Evolutionary conservation across 2,113 vertebrate species (phyloP).

Genomic region (Climacteris rufus): DNA sequence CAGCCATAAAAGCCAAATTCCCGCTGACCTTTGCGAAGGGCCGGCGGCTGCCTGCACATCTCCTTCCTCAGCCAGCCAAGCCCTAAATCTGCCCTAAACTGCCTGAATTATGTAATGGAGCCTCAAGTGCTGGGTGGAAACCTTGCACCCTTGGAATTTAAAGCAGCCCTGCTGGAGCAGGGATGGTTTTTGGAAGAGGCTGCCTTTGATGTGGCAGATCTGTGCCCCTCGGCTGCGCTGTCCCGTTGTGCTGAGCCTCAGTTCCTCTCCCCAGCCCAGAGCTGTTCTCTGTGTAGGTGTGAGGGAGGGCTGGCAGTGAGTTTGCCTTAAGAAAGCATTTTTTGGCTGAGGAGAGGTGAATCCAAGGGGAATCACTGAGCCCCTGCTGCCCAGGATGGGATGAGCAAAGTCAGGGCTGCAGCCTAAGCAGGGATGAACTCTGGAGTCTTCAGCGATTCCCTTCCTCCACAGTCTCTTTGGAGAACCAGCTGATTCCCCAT

Average conservation of each 20-base stretch:
- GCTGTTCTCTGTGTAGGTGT: neutral
- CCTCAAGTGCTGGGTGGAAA: neutral
- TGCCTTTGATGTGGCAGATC: neutral
- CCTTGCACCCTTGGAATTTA: neutral
- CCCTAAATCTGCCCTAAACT: neutral
- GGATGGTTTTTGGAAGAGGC: neutral
- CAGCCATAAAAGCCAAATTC: neutral
- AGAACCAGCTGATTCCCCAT: neutral
- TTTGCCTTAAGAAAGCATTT: neutral
- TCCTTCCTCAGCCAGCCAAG: neutral
- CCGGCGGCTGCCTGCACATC: neutral
- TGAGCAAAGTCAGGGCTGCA: neutral
- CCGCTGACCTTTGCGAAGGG: neutral
- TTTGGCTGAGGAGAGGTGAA: rapidly evolving
- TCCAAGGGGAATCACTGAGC: neutral
- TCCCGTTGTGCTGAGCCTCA: neutral
- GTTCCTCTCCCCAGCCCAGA: neutral
- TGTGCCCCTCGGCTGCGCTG: rapidly evolving
- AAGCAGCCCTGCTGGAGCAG: neutral
- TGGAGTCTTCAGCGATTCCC: neutral
- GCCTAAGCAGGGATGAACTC: neutral
- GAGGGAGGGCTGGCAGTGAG: neutral
- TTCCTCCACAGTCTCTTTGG: neutral
- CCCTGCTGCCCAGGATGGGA: neutral
- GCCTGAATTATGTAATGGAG: neutral